phyloP scores from a whole-genome alignment of 2,113 vertebrate species.

The Phalacrocorax carbo region DNA sequence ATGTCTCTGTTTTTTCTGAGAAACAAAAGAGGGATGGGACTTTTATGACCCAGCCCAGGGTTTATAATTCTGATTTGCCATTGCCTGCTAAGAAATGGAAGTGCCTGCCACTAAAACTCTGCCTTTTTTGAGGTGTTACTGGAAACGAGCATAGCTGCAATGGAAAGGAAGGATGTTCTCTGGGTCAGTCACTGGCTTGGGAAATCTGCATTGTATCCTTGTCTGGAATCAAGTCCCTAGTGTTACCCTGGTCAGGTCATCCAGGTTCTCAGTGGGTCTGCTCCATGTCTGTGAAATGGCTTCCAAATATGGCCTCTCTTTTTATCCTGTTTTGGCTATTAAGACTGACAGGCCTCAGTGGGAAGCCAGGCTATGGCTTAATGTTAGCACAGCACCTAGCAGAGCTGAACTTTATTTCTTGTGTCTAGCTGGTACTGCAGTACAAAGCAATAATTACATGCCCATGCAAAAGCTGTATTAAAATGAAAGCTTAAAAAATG shows the following conservation, averaged over 20 bases:
- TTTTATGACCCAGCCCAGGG: neutral
- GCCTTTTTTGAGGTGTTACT: neutral
- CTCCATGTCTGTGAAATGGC: neutral
- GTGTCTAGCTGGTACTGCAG: neutral
- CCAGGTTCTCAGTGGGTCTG: neutral
- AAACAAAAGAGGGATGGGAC: neutral
- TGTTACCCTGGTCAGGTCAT: neutral
- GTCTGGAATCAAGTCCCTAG: neutral
- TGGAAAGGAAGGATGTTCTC: neutral
- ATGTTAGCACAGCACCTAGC: neutral
- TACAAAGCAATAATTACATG: neutral
- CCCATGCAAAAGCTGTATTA: neutral
- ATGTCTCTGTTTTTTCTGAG: neutral
- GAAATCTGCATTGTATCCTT: neutral
- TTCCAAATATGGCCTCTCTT: neutral
- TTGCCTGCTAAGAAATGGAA: neutral
- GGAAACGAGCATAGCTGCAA: neutral
- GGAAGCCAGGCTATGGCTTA: neutral
- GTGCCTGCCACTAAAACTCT: neutral
- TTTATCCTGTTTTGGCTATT: neutral
- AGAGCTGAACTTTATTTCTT: neutral
- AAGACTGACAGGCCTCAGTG: neutral
- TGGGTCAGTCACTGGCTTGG: neutral
- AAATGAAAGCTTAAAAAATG: slow-evolving; percentile 18
- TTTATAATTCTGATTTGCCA: neutral